Evolutionary conservation across 1,140 invertebrate genomes (phyloP), one percentile per base, ranked within the genome.

Genomic region (Paracyclopina nana): DNA sequence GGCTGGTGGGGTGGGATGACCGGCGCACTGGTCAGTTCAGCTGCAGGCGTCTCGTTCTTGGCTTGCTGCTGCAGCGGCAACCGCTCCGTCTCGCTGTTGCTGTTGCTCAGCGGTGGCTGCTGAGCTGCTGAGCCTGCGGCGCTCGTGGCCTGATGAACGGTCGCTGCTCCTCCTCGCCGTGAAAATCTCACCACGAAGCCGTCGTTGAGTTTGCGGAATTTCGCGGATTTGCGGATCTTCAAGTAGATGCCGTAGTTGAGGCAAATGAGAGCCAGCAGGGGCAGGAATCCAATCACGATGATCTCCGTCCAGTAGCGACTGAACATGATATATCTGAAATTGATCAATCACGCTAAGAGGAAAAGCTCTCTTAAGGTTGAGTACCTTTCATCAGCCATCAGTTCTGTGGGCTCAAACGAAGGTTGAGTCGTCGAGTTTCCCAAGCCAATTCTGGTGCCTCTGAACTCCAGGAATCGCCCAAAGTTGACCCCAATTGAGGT

Each of bases 211-310:
- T 48, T 48, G n/a, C 45, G 16, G 29, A 48, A 48, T 22, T 48
- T 48, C 8, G 25, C 30, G 8, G 45, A 48, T 28, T 48, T 48
- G 6, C 45, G 3, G 30, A 48, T 48, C 25, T 48, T 48, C 4
- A 28, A n/a, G 27, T 48, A 48, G 16, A 48, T 48, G 27, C 45
- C 45, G 22, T 48, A 48, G 27, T 48, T 48, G 25, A 48, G 45
- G 16, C 27, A 16, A 14, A 48, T 48, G 9, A 48, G 28, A 11
- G 25, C 45, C 8, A 48, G 28, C 3, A 48, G 27, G 16, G 45
- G 45, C 4, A 48, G 29, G 29, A 48, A 28, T 14, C 45, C 45
- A 24, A 27, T 48, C n/a, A 48, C 20, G 4, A 48, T 28, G 16
- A 48, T 48, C 16, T 48, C 45, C 25, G 27, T 22, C 45, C 45